phyloP scores from a whole-genome alignment of 2,797 vertebrate genomes.

The Betta splendens region DNA sequence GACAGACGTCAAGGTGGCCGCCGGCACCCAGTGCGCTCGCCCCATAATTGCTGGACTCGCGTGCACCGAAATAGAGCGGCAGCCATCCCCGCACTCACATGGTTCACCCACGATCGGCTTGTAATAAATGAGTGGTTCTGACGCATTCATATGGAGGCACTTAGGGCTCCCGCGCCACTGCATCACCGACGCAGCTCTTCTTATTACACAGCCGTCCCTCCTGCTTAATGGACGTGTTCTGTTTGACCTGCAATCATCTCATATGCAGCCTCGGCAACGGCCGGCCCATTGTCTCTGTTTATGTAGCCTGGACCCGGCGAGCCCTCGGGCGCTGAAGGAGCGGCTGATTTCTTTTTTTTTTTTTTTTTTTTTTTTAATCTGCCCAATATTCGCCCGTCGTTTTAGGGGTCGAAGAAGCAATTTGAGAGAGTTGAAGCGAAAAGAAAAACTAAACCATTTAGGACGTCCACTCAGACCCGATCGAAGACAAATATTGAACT shows the following conservation, averaged over 20 bases:
- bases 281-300: constrained; percentile 73
- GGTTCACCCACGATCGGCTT: constrained; percentile 82
- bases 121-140: constrained; percentile 83
- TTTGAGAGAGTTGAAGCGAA: background rate
- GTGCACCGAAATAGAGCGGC: constrained; percentile 81
- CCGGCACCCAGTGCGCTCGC: constrained; percentile 76
- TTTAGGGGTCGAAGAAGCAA: background rate
- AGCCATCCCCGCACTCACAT: constrained; percentile 73
- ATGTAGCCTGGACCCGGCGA: constrained; percentile 40
- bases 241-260: constrained; percentile 78
- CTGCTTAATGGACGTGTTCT: constrained; percentile 78
- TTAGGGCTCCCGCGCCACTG: constrained; percentile 75
- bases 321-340: constrained; percentile 50
- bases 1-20: constrained; percentile 85
- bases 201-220: constrained; percentile 68
- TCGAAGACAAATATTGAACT: constrained; percentile 29
- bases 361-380: no score
- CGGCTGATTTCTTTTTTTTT: constrained; percentile 60
- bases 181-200: constrained; percentile 75
- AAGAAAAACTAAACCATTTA: background rate
- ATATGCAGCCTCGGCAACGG: constrained; percentile 54
- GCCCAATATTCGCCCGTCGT: no score
- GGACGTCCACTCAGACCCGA: background rate
- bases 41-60: constrained; percentile 85
- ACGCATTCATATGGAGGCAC: constrained; percentile 82